phyloP scores from a whole-genome alignment of 2,797 vertebrate genomes.

The Sebastes taczanowskii region DNA sequence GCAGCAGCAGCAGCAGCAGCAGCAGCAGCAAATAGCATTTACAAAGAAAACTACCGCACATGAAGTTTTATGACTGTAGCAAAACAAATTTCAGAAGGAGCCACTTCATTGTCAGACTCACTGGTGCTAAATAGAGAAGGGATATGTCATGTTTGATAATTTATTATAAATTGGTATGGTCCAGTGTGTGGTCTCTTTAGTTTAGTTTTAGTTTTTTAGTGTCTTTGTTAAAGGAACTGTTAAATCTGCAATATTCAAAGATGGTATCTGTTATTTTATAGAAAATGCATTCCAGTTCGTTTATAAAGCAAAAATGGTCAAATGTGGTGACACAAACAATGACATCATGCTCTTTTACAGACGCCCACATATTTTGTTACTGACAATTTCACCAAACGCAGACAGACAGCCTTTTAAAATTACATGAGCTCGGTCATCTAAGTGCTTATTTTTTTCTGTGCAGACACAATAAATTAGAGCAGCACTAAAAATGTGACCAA shows the following conservation, averaged over 20 bases:
- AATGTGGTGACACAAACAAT: constrained; percentile 44
- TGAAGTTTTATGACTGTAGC: background rate
- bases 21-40: background rate
- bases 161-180: constrained; percentile 22
- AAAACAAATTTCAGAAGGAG: constrained; percentile 13
- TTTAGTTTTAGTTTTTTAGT: background rate
- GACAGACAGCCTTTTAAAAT: constrained; percentile 53
- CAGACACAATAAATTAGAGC: constrained; percentile 36
- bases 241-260: constrained; percentile 36
- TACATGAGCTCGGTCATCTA: constrained; percentile 17
- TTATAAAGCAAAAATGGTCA: constrained; percentile 42
- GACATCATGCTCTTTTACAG: constrained; percentile 53
- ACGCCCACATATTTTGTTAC: constrained; percentile 42
- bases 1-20: background rate
- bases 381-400: constrained; percentile 49
- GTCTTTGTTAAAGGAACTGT: constrained; percentile 29
- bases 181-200: constrained; percentile 30
- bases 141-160: constrained; percentile 26
- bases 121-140: constrained; percentile 12
- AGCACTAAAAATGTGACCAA: constrained; percentile 10
- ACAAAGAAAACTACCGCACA: background rate
- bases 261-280: constrained; percentile 44
- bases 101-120: constrained; percentile 6
- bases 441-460: constrained; percentile 8
- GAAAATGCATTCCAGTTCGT: constrained; percentile 34